Conservation (phyloP, 2,888 invertebrate genomes). For the Drosophila phalerata region DNA sequence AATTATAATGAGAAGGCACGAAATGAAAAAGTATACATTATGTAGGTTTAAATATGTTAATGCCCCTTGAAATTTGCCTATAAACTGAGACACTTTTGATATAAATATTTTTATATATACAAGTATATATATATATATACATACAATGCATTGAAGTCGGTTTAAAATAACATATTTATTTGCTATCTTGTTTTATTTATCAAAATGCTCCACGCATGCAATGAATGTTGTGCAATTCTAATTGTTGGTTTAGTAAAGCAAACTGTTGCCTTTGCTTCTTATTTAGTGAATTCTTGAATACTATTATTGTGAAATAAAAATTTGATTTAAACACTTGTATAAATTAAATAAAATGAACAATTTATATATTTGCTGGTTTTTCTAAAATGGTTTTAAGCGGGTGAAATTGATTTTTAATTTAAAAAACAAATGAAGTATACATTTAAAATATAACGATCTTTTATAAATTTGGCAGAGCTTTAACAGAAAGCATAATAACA, state of each 20-base stretch:
- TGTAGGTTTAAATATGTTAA: slow-evolving; percentile 65
- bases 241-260: slow-evolving; percentile 59
- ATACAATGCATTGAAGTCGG: slow-evolving; percentile 46
- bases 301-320: slow-evolving; percentile 61
- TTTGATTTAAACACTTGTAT: slow-evolving; percentile 38
- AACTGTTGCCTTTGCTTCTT: slow-evolving; percentile 61
- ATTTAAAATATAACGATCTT: not conserved
- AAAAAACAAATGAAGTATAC: not conserved
- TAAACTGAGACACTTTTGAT: slow-evolving; percentile 71
- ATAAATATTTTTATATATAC: slow-evolving; percentile 56
- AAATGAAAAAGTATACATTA: slow-evolving; percentile 57
- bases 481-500: not conserved
- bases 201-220: slow-evolving; percentile 46
- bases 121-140: slow-evolving; percentile 22
- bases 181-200: slow-evolving; percentile 61
- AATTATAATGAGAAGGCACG: slow-evolving; percentile 36
- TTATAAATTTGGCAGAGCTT: not conserved
- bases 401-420: too few species aligned
- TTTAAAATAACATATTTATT: slow-evolving; percentile 62
- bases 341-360: slow-evolving; percentile 60
- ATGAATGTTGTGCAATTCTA: slow-evolving; percentile 69
- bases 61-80: slow-evolving; percentile 45
- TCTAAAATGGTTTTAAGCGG: not conserved
- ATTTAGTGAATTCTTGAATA: slow-evolving; percentile 76
- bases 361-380: slow-evolving; percentile 32